Evolutionary conservation across 2,113 vertebrate species (phyloP).

Genomic region (Calidris pugnax): DNA sequence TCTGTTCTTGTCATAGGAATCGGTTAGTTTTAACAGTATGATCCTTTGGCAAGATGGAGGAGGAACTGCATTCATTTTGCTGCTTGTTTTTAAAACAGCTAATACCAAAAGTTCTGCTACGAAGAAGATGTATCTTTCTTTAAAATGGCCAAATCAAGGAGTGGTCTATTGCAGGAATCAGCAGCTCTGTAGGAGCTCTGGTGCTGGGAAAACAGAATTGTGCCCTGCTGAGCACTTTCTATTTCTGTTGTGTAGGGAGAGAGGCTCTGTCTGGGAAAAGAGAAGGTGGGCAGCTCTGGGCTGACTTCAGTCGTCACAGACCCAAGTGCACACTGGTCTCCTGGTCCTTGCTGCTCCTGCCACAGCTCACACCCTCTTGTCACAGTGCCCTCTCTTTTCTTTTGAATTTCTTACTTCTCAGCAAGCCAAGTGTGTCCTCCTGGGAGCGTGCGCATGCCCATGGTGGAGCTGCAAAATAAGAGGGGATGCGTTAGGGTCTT

Average conservation of each 20-base stretch:
- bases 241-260: background rate
- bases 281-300: background rate
- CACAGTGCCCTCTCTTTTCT: background rate
- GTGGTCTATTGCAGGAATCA: accelerated
- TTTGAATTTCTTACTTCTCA: background rate
- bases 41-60: background rate
- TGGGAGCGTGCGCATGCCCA: accelerated
- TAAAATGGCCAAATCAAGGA: background rate
- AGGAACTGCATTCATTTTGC: background rate
- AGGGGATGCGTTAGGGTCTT: background rate
- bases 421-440: too few species aligned
- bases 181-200: background rate
- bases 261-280: background rate
- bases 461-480: background rate
- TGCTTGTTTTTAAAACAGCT: background rate
- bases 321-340: background rate
- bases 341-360: background rate
- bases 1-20: background rate
- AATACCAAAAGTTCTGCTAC: background rate
- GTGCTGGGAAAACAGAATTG: background rate
- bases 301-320: background rate
- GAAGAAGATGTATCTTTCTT: background rate
- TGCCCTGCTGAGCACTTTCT: background rate
- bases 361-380: background rate
- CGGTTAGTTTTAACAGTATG: background rate